These are phyloP conservation scores for Glossosoma conforme DNA, from an alignment of 1,140 invertebrate genomes.

Conservation along the genomic window DNA sequence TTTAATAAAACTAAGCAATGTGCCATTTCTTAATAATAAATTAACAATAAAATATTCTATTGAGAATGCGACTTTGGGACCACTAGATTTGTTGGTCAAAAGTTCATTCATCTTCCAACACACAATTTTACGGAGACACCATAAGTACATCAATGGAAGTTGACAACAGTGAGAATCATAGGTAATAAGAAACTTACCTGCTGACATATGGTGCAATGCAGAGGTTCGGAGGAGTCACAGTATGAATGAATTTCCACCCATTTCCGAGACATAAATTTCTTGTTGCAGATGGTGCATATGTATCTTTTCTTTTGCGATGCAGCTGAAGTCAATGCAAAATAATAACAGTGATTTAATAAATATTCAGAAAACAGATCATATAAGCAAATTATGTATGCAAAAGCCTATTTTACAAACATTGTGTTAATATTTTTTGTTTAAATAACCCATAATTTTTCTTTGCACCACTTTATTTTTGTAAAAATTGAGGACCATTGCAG, in stretches of 20 bases:
- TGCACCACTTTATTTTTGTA: slow-evolving; percentile 2
- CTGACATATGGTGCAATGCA: slow-evolving; percentile 25
- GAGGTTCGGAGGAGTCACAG: slow-evolving; percentile 29
- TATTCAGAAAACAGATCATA: not conserved
- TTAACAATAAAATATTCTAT: not conserved
- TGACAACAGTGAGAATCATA: not conserved
- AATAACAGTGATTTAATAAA: not conserved
- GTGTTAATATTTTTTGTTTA: slow-evolving; percentile 16
- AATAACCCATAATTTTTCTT: slow-evolving; percentile 13
- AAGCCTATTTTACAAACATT: not conserved
- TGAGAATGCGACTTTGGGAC: not conserved
- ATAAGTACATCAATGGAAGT: not conserved
- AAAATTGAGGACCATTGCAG: not conserved
- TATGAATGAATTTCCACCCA: slow-evolving; percentile 39
- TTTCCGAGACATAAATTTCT: slow-evolving; percentile 34
- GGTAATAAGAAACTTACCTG: slow-evolving; percentile 22
- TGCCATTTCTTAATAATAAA: not conserved
- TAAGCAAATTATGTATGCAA: not conserved
- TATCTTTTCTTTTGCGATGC: slow-evolving; percentile 24
- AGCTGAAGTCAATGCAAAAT: slow-evolving; percentile 26
- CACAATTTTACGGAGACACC: not conserved
- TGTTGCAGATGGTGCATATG: slow-evolving; percentile 38
- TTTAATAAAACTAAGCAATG: not conserved
- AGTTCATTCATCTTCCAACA: not conserved
- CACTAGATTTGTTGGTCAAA: not conserved